phyloP scores from a whole-genome alignment of 2,113 vertebrate genomes.

The Lamprotornis superbus region DNA sequence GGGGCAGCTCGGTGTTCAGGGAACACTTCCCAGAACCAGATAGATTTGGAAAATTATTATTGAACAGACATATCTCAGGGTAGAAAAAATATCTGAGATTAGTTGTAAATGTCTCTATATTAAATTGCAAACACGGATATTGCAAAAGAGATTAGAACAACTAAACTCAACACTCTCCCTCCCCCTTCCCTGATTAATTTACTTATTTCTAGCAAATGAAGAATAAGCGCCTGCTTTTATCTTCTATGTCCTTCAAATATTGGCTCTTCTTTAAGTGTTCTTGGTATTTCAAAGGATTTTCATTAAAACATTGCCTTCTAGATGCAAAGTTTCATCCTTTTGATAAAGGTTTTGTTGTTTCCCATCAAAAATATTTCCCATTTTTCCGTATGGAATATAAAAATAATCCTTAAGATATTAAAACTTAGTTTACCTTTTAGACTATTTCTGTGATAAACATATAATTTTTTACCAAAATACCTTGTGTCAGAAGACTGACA shows the following conservation, averaged over 20 bases:
- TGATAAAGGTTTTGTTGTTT: neutral
- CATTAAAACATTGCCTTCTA: neutral
- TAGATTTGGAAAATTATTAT: neutral
- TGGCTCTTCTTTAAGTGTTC: neutral
- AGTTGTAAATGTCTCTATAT: neutral
- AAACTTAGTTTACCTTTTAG: neutral
- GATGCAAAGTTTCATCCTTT: neutral
- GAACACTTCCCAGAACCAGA: neutral
- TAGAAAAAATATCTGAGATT: neutral
- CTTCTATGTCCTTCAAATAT: neutral
- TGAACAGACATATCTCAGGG: neutral
- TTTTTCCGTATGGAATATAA: neutral
- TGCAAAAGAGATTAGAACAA: neutral
- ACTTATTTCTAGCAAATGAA: neutral
- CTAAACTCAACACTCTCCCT: fast-evolving
- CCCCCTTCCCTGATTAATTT: neutral
- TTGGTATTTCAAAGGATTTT: neutral
- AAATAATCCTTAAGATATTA: neutral
- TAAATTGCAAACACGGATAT: neutral
- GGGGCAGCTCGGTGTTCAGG: neutral
- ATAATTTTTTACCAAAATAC: neutral
- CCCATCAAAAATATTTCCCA: neutral
- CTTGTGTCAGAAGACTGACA: neutral
- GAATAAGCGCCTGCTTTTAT: neutral
- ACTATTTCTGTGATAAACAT: neutral